A percentile compares a stretch with the other conserved stretches of the same genome.
Conservation (phyloP, 2,113 vertebrate species). For the Plotosus lineatus region DNA sequence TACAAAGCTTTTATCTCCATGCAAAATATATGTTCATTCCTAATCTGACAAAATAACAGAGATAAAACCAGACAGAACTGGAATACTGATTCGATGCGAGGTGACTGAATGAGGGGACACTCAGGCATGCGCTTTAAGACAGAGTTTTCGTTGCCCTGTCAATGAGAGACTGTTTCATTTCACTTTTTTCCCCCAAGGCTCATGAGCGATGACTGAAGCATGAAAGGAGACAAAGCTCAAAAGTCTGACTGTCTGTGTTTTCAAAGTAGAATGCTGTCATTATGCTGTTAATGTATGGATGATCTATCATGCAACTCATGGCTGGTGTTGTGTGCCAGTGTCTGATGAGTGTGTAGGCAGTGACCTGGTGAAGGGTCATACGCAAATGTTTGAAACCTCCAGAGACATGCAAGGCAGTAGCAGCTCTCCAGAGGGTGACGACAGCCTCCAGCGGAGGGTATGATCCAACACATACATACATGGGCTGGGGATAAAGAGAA, state of each 20-base stretch:
- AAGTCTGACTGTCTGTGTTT: conserved; percentile 14
- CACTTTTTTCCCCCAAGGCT: neutral
- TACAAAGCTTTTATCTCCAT: conserved; percentile 32
- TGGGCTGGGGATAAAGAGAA: conserved; percentile 9
- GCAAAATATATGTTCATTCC: conserved; percentile 31
- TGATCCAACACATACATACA: conserved; percentile 40
- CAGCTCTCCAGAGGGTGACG: conserved; percentile 83
- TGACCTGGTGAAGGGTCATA: conserved; percentile 77
- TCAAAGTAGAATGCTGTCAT: neutral
- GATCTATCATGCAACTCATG: conserved; percentile 3
- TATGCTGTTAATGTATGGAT: conserved; percentile 3
- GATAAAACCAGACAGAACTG: conserved; percentile 44
- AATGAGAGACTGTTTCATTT: conserved; percentile 14
- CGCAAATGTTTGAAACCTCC: conserved; percentile 64
- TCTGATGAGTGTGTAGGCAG: conserved; percentile 78
- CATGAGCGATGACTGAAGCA: neutral
- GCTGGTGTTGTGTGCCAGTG: conserved; percentile 60
- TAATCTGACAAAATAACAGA: conserved; percentile 38
- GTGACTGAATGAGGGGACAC: conserved; percentile 53
- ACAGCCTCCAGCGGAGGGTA: conserved; percentile 80
- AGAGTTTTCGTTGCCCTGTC: neutral
- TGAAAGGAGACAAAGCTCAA: conserved; percentile 1
- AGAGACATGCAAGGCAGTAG: conserved; percentile 75
- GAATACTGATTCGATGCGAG: conserved; percentile 54
- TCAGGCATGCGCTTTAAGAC: conserved; percentile 12